A percentile compares a stretch with the other conserved stretches of the same genome.
Evolutionary conservation across 2,888 invertebrate genomes (phyloP).

Genomic region (Uropetala carovei): DNA sequence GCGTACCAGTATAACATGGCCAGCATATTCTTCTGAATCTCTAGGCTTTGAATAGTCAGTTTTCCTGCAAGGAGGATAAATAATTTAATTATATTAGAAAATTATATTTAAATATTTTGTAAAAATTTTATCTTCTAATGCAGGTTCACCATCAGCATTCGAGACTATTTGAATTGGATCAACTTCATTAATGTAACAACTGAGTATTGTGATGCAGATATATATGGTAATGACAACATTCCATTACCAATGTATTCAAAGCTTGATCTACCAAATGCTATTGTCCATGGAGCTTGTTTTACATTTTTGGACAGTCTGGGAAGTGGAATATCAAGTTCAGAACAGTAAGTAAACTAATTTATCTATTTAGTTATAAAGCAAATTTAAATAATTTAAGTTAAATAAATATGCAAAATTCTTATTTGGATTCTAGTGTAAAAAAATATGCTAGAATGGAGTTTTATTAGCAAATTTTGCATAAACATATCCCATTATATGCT

Average conservation of each 20-base stretch:
- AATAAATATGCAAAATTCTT: neutral
- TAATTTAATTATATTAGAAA: neutral
- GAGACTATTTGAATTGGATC: conserved; percentile 96
- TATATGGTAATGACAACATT: conserved; percentile 47
- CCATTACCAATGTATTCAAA: neutral
- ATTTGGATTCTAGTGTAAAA: neutral
- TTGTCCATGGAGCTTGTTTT: conserved; percentile 92
- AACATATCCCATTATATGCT: too few species aligned
- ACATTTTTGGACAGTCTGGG: conserved; percentile 95
- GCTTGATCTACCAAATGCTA: conserved; percentile 81
- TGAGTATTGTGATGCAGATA: conserved; percentile 68
- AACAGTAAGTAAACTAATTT: conserved; percentile 45
- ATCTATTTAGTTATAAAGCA: neutral
- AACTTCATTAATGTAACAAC: conserved; percentile 87
- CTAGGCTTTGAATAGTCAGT: too few species aligned
- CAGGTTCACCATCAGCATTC: conserved; percentile 90
- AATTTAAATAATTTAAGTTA: neutral
- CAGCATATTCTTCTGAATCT: too few species aligned
- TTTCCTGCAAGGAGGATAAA: too few species aligned
- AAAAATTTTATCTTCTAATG: conserved; percentile 70
- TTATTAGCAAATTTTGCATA: too few species aligned
- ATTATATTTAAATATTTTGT: neutral
- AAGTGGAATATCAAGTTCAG: conserved; percentile 83
- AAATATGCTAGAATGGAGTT: neutral
- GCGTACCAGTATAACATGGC: too few species aligned